Evolutionary conservation across 2,113 vertebrate species (phyloP).

Genomic region (Rhineura floridana): DNA sequence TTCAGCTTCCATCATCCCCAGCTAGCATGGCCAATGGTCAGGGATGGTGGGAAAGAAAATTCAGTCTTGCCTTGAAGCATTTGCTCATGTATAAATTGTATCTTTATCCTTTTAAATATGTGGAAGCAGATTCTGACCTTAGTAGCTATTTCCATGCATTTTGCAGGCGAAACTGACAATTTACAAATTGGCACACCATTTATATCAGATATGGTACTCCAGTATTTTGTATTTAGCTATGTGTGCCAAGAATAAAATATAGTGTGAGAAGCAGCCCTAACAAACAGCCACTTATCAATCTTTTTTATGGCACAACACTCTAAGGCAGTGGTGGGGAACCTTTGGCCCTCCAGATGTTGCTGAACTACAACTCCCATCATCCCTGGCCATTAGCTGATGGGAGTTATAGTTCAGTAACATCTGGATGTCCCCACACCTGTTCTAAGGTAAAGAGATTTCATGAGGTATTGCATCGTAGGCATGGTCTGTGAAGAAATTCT

Average conservation of each 20-base stretch:
- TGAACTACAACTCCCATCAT: too few relatives aligned
- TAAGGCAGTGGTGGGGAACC: not conserved
- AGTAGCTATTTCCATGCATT: not conserved
- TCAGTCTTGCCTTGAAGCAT: not conserved
- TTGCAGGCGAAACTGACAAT: not conserved
- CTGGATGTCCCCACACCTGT: too few relatives aligned
- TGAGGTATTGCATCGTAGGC: not conserved
- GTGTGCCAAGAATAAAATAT: not conserved
- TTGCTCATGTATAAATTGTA: not conserved
- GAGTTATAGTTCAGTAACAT: too few relatives aligned
- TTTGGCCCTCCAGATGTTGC: too few relatives aligned
- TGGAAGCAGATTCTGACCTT: not conserved
- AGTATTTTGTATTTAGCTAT: not conserved
- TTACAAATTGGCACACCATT: not conserved
- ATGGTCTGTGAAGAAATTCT: conserved; percentile 9
- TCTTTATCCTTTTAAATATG: not conserved
- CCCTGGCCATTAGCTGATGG: too few relatives aligned
- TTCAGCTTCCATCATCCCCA: too few relatives aligned
- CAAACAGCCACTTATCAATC: not conserved
- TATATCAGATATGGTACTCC: not conserved
- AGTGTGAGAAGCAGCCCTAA: not conserved
- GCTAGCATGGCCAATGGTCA: too few relatives aligned
- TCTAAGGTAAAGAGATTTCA: not conserved
- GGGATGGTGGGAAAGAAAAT: not conserved
- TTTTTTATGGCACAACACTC: not conserved